These are phyloP conservation scores for Catharus minimus DNA, from an alignment of 2,113 vertebrate species.

Conservation along the genomic window DNA sequence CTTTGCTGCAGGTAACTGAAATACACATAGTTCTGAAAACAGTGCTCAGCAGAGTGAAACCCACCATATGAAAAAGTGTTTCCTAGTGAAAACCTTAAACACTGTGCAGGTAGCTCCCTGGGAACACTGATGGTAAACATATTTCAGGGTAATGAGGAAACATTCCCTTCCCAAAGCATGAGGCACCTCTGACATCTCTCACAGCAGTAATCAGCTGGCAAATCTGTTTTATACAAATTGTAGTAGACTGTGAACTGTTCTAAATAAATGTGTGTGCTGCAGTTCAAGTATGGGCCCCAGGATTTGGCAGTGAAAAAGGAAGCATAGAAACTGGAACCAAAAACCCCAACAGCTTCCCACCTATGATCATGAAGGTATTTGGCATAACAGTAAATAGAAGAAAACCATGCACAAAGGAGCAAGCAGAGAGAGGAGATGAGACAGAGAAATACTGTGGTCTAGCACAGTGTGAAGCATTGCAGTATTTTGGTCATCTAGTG, in stretches of 20 bases:
- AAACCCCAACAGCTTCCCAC: background rate
- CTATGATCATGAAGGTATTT: conserved; percentile 77
- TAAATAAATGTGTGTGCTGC: background rate
- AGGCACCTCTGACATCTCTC: background rate
- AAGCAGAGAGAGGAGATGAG: conserved; percentile 66
- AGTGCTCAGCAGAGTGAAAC: no score
- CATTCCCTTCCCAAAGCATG: background rate
- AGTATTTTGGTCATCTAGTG: conserved; percentile 2
- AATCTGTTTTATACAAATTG: background rate
- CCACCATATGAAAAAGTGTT: background rate
- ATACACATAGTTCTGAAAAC: background rate
- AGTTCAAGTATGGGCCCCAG: background rate
- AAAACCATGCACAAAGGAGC: conserved; percentile 65
- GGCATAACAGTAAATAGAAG: conserved; percentile 29
- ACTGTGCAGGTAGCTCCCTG: background rate
- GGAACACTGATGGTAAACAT: background rate
- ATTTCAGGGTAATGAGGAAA: background rate
- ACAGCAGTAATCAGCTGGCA: background rate
- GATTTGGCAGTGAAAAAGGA: background rate
- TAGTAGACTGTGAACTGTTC: background rate
- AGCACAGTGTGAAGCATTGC: background rate
- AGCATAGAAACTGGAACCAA: background rate
- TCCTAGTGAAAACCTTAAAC: background rate
- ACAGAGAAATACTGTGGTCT: background rate
- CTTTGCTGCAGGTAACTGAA: background rate